Conservation (phyloP, 2,113 vertebrate species). For the Ophiodon elongatus region DNA sequence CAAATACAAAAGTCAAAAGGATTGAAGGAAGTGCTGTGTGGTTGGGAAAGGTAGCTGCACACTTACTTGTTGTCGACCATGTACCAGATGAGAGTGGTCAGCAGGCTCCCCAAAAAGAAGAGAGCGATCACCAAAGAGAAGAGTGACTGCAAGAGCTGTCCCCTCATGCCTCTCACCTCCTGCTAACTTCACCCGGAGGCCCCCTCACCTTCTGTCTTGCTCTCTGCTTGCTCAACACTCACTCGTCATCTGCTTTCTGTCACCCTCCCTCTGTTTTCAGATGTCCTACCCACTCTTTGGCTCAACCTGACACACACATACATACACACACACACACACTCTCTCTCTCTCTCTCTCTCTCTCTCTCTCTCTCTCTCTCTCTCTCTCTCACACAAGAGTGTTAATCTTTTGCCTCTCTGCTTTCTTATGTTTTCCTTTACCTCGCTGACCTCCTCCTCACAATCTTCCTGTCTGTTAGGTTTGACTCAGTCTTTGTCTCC, state of each 20-base stretch:
- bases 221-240: background rate
- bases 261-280: background rate
- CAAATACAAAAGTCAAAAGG: background rate
- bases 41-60: background rate
- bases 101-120: slow-evolving; percentile 62
- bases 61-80: slow-evolving; percentile 68
- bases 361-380: background rate
- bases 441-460: background rate
- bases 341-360: background rate
- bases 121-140: slow-evolving; percentile 58
- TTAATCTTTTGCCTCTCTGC: slow-evolving; percentile 26
- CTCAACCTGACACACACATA: background rate
- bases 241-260: slow-evolving; percentile 8
- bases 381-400: background rate
- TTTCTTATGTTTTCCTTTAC: slow-evolving; percentile 8
- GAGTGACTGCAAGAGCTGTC: slow-evolving; percentile 49
- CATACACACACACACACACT: too few relatives aligned
- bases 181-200: background rate
- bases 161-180: slow-evolving; percentile 63
- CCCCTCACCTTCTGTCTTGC: slow-evolving; percentile 13
- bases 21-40: background rate
- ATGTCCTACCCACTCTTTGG: background rate
- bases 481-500: slow-evolving; percentile 3
- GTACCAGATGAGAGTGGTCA: slow-evolving; percentile 71
- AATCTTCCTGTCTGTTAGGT: slow-evolving; percentile 30